Conservation (phyloP, 2,113 vertebrate genomes). For the Phalacrocorax pelagicus region DNA sequence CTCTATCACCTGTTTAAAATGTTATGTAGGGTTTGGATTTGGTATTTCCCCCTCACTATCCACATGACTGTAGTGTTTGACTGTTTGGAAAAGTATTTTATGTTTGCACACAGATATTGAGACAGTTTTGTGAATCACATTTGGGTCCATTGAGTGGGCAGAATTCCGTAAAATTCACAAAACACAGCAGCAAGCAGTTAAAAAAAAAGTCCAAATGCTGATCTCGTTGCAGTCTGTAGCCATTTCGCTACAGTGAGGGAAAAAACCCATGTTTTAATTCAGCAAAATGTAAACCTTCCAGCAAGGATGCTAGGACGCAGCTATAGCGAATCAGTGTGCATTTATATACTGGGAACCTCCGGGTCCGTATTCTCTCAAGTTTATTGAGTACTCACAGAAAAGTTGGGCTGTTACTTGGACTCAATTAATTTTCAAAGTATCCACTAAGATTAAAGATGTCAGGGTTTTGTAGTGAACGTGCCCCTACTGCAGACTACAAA, state of each 20-base stretch:
- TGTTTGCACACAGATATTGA: neutral
- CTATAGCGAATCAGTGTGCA: rapidly evolving
- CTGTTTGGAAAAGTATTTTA: neutral
- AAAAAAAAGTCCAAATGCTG: neutral
- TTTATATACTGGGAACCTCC: neutral
- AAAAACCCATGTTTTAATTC: neutral
- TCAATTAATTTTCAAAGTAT: neutral
- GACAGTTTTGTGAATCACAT: neutral
- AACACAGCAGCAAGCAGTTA: rapidly evolving
- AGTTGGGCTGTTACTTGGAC: neutral
- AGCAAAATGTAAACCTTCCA: neutral
- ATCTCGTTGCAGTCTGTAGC: neutral
- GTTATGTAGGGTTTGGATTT: neutral
- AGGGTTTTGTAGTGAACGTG: neutral
- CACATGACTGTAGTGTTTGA: neutral
- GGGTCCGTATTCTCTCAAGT: neutral
- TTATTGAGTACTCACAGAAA: neutral
- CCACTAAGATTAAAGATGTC: neutral
- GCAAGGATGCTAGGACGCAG: neutral
- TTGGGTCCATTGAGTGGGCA: neutral
- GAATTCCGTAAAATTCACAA: neutral
- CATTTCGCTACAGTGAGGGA: neutral
- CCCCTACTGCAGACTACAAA: neutral
- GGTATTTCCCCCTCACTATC: neutral
- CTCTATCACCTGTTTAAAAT: neutral